These are phyloP conservation scores for Chelonus insularis DNA, from an alignment of 1,140 invertebrate genomes.

Conservation along the genomic window DNA sequence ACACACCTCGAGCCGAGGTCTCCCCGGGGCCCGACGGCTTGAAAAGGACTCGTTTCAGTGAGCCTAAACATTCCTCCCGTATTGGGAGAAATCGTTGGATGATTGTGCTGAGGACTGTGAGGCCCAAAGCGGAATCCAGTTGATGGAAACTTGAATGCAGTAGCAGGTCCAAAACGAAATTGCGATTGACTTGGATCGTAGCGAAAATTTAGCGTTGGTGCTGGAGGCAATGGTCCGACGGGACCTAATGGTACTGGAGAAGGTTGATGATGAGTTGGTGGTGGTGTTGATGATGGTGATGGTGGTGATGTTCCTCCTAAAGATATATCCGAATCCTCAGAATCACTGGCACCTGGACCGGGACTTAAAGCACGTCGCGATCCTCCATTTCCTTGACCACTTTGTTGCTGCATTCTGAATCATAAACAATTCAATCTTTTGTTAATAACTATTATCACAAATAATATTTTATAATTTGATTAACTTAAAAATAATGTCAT, in stretches of 20 bases:
- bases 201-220: slow-evolving; percentile 53
- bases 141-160: slow-evolving; percentile 55
- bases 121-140: slow-evolving; percentile 54
- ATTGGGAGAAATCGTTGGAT: slow-evolving; percentile 46
- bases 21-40: slow-evolving; percentile 56
- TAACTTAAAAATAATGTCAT: no score
- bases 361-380: slow-evolving; percentile 50
- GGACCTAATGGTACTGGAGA: slow-evolving; percentile 47
- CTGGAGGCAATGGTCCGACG: slow-evolving; percentile 45
- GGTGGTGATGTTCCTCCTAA: slow-evolving; percentile 55
- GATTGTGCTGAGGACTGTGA: slow-evolving; percentile 57
- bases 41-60: slow-evolving; percentile 56
- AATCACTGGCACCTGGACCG: slow-evolving; percentile 51
- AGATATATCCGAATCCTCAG: slow-evolving; percentile 57
- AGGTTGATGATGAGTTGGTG: slow-evolving; percentile 47
- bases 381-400: slow-evolving; percentile 50
- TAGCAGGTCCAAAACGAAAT: slow-evolving; percentile 53
- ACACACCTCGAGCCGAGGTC: slow-evolving; percentile 56
- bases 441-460: no score
- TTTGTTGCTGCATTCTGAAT: slow-evolving; percentile 59
- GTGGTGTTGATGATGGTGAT: slow-evolving; percentile 54
- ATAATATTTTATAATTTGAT: no score
- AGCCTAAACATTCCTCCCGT: slow-evolving; percentile 56
- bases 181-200: slow-evolving; percentile 55
- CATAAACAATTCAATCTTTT: no score